Base-by-base conservation (phyloP, 1,140 invertebrate species). In the Diorhabda carinulata region DNA sequence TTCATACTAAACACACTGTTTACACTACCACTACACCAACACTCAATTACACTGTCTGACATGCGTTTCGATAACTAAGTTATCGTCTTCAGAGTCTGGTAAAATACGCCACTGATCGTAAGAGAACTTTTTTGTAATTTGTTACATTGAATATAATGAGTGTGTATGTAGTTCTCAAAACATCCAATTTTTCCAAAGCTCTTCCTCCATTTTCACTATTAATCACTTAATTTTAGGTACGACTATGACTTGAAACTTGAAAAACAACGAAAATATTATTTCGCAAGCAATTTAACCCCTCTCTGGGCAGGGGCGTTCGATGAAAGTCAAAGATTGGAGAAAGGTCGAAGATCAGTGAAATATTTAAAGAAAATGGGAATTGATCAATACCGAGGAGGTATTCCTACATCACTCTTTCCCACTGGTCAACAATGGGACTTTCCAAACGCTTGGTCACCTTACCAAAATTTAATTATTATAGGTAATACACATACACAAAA, bases 341-440 rank as follows among this genome's bases (percentile, higher is more conserved):
- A 82, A 7, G 83, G 79, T 0, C 42, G 69, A 0, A 76, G 72
- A 56, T 77, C 86, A 10, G 77, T 87, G 0, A 74, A 79, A 5
- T 89, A 90, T 76, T 78, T 90, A 0, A 78, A 83, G 9, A 78
- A 74, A 7, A 81, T 84, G 25, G 80, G 80, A 2, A 85, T 86
- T 7, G 74, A 86, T 9, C 71, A 81, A 61, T 86, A 81, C 73
- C 76, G 69, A 77, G 91, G 91, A 57, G 92, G 79, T 90, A 8
- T 92, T 9, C 93, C 94, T 2, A 84, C 90, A 0, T 92, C 92
- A 0, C 73, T 92, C 10, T 77, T 85, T 52, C 76, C 85, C 2
- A 89, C 88, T 5, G 88, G 89, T 4, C 89, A 96, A 80, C 94
- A 96, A 81, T 97, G 94, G 94, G 94, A 97, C 78, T 92, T 87